Base-by-base conservation (phyloP, 2,888 invertebrate species). In the Diarsia mendica region DNA sequence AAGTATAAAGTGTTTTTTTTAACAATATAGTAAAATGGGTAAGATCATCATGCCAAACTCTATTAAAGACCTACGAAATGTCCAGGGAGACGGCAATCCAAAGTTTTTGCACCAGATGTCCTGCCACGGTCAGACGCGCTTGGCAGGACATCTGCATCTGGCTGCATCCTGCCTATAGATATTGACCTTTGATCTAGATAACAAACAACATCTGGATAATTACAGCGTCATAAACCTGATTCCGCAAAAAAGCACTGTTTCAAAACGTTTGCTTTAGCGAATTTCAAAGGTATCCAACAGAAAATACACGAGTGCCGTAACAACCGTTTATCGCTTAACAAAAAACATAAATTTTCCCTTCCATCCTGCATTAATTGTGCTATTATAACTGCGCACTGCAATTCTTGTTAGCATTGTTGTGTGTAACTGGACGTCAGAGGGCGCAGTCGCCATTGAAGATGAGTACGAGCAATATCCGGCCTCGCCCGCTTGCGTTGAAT, bases 401-500 rank as follows among this genome's bases (percentile, higher is more conserved):
- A 74, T 77, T 80, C 80, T 82, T 77, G 79, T 55, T 65, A 66
- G 64, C 65, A 80, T 72, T 71, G 71, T 77, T 71, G 79, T 85
- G 66, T 83, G 64, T 63, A 79, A 79, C 63, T 79, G 82, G 60
- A 66, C 83, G 79, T 63, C 84, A 75, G 84, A 85, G 89, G 89
- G 89, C 86, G 89, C 89, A 87, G 87, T 84, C 81, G 79, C 81
- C 85, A 88, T 89, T 90, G 88, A 89, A 85, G 87, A 87, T 87
- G 86, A 88, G 89, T 89, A 92, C 90, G 88, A 90, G 90, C 88
- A 90, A 91, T 91, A 89, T 94, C 93, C 93, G 92, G 93, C 87
- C 91, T 85, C 90, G 89, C 91, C 92, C 83, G 60, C 55, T 67
- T 64, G 63, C 73, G 28, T 28, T 23, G 18, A 23, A 68, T n/a